These are phyloP conservation scores for Stegostoma tigrinum DNA, from an alignment of 2,113 vertebrate genomes.

Conservation along the genomic window DNA sequence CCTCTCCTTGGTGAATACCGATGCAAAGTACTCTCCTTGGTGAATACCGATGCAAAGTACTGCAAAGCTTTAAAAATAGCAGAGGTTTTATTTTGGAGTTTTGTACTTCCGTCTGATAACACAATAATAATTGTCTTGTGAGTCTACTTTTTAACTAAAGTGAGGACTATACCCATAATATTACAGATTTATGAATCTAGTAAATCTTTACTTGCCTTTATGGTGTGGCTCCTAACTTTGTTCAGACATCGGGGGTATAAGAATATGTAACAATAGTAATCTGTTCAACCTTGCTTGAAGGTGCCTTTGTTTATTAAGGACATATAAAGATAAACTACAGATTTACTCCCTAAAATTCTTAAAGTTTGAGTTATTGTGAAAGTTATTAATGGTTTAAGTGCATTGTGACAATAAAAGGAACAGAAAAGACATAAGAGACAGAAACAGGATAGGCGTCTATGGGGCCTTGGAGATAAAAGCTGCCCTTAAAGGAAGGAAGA, in stretches of 20 bases:
- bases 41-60: too few species aligned
- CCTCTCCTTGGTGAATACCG: too few species aligned
- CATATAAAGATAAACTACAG: background rate
- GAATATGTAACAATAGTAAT: background rate
- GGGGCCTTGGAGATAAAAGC: background rate
- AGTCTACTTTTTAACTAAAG: background rate
- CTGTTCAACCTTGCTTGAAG: background rate
- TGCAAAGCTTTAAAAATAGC: constrained; percentile 30
- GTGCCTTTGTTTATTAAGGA: background rate
- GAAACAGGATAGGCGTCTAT: background rate
- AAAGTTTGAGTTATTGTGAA: background rate
- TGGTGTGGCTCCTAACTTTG: background rate
- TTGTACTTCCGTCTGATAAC: background rate
- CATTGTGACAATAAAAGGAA: background rate
- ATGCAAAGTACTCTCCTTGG: too few species aligned
- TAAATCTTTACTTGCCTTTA: background rate
- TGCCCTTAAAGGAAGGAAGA: background rate
- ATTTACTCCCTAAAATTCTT: background rate
- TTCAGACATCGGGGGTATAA: background rate
- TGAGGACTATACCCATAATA: background rate
- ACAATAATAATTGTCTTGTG: background rate
- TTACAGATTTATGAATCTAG: background rate
- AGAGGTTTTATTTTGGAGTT: background rate
- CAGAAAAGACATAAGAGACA: background rate
- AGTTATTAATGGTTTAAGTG: background rate